phyloP scores from a whole-genome alignment of 1,140 invertebrate genomes.

The Vanessa atalanta region DNA sequence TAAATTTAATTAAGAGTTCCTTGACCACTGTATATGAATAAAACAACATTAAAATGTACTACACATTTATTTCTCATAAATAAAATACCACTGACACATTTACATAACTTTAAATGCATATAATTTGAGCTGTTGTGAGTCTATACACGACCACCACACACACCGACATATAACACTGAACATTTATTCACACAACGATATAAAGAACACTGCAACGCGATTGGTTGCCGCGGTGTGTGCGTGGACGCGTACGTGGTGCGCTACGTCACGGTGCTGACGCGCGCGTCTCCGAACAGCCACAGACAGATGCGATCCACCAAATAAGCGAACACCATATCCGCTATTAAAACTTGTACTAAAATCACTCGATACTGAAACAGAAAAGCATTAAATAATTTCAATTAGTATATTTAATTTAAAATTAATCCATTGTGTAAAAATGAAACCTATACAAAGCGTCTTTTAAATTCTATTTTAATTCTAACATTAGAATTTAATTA shows the following conservation, averaged over 20 bases:
- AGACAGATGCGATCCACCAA: slow-evolving; percentile 91
- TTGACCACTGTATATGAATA: not conserved
- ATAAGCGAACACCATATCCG: slow-evolving; percentile 92
- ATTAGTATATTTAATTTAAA: not conserved
- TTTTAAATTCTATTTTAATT: too few relatives aligned
- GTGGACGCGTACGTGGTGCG: not conserved
- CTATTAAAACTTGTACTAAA: slow-evolving; percentile 88
- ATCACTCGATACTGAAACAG: slow-evolving; percentile 90
- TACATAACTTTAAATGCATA: slow-evolving; percentile 66
- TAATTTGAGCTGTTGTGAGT: slow-evolving; percentile 61
- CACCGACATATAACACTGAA: slow-evolving; percentile 33
- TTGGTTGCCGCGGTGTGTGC: slow-evolving; percentile 1
- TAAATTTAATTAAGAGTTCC: not conserved
- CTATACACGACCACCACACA: slow-evolving; percentile 33
- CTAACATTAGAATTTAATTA: too few relatives aligned
- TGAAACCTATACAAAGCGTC: too few relatives aligned
- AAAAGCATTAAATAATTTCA: slow-evolving; percentile 11
- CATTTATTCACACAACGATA: slow-evolving; percentile 3
- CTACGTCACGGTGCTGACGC: slow-evolving; percentile 56
- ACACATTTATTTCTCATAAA: slow-evolving; percentile 64
- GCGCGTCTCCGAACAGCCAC: slow-evolving; percentile 93
- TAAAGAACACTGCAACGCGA: slow-evolving; percentile 14
- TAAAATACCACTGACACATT: slow-evolving; percentile 69
- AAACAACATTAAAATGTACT: slow-evolving; percentile 23
- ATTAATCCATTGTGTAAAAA: not conserved